Evolutionary conservation across 2,113 vertebrate genomes (phyloP), one percentile per base, ranked within the genome.

Genomic region (Aphelocoma coerulescens): DNA sequence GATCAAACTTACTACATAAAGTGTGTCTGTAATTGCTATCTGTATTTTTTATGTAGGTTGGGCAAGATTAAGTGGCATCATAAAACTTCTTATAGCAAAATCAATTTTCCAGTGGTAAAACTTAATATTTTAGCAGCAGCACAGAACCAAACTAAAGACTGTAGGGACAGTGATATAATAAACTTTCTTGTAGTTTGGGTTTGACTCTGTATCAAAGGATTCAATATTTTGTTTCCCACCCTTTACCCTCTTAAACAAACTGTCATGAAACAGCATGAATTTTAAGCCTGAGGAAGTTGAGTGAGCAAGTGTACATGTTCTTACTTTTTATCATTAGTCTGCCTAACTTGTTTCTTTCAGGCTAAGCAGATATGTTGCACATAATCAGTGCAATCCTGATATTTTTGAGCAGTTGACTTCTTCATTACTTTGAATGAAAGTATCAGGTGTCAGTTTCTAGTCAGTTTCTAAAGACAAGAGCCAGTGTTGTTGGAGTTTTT

Each of bases 91-190:
- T 97, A 94, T 63, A 96, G 91, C 92, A 96, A 95, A 97, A 97
- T 98, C 92, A 95, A 95, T 97, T 97, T 97, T 93, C 91, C 85
- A 84, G 20, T 96, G 93, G 96, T 95, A 97, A 96, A 95, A 97
- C 43, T 39, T 94, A 97, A 93, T 97, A 94, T 96, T 97, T 97
- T 95, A 90, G 90, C 89, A 95, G 85, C 76, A 85, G 89, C 81
- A 85, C 3, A 39, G 85, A 92, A 92, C 92, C 94, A 61, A 91
- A 94, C 32, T 84, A 71, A 93, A 94, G 69, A 71, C 71, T 85
- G 26, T 83, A 59, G 76, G 39, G 82, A 83, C 83, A 77, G 71
- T 72, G 82, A 87, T 89, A 87, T 72, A 91, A 89, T 76, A 85
- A 92, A 83, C 68, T 89, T 91, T 51, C 63, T 82, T 85, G 39